Conservation (phyloP, 2,888 invertebrate genomes). For the Ypsolopha scabrella region DNA sequence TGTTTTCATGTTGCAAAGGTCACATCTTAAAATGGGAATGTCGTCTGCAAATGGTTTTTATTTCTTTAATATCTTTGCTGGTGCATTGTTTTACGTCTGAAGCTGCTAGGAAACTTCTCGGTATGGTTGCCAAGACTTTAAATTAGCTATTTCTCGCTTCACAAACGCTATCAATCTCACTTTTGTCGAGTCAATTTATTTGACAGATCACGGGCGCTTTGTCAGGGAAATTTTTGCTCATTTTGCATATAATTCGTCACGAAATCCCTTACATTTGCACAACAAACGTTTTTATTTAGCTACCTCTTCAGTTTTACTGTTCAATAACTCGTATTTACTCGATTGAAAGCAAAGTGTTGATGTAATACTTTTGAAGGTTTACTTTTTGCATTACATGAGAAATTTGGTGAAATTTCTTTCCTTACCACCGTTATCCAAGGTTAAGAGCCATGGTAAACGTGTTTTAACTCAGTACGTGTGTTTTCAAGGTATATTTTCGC, state of each 20-base stretch:
- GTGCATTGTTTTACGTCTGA: constrained; percentile 29
- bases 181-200: background rate
- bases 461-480: background rate
- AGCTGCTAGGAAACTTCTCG: constrained; percentile 6
- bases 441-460: background rate
- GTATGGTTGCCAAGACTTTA: constrained; percentile 4
- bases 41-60: constrained; percentile 40
- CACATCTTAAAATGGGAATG: constrained; percentile 33
- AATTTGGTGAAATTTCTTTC: background rate
- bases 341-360: too few species aligned
- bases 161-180: background rate
- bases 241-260: constrained; percentile 2
- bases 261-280: background rate
- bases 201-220: background rate
- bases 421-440: background rate
- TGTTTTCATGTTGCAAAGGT: constrained; percentile 43
- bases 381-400: background rate
- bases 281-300: too few species aligned
- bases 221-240: constrained; percentile 1
- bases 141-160: constrained; percentile 1
- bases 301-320: too few species aligned
- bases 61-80: constrained; percentile 30
- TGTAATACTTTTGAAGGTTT: too few species aligned
- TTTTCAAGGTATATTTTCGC: background rate
- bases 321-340: too few species aligned